Percentiles rank a stretch among this genome's conserved stretches.
phyloP scores from a whole-genome alignment of 2,888 invertebrate genomes.

The Cantharis lateralis region DNA sequence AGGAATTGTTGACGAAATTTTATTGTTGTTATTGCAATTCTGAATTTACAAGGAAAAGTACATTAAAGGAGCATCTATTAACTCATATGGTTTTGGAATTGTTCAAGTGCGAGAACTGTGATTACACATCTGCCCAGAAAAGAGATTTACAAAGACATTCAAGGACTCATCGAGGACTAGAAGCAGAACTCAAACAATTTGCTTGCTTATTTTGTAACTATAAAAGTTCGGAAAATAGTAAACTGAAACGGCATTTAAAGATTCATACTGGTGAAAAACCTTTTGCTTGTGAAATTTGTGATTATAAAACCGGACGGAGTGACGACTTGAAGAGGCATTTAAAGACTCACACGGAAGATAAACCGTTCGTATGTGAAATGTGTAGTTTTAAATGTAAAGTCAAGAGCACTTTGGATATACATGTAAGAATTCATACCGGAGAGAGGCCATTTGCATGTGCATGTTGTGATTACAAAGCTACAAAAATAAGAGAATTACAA shows the following conservation, averaged over 20 bases:
- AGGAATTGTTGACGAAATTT: background rate
- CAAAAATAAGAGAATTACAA: background rate
- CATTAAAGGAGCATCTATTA: background rate
- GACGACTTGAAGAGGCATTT: background rate
- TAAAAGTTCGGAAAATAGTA: background rate
- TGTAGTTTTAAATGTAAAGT: background rate
- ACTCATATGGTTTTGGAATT: background rate
- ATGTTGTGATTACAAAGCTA: background rate
- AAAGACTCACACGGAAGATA: background rate
- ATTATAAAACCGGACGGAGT: background rate
- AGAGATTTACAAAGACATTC: background rate
- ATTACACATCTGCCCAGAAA: background rate
- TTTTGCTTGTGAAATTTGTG: background rate
- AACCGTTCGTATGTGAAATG: background rate
- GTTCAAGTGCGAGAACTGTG: background rate
- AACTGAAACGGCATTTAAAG: background rate
- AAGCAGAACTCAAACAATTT: background rate
- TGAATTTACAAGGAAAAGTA: background rate
- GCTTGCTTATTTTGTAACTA: background rate
- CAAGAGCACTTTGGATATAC: background rate
- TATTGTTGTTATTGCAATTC: background rate
- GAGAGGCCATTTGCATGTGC: background rate
- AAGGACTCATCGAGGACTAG: background rate
- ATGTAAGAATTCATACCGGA: background rate
- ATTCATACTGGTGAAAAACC: background rate